Evolutionary conservation across 2,797 vertebrate genomes (phyloP), one percentile per base, ranked within the genome.

Genomic region (Lepilemur ruficaudatus): DNA sequence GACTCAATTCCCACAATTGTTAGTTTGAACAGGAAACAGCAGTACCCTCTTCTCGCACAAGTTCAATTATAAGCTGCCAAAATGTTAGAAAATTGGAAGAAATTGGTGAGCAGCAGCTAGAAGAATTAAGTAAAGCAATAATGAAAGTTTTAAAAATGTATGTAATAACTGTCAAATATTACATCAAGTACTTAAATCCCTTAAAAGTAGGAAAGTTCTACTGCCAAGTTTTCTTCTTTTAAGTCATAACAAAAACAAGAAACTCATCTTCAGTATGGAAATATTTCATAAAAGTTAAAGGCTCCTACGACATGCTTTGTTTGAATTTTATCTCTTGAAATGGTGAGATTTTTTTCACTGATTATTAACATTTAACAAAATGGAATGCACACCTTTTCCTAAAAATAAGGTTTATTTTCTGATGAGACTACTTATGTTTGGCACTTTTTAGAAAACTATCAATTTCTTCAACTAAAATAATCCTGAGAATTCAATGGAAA

Each of bases 161-260:
- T 38, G 50, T 72, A 41, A 48, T 35, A 95, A 78, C 9, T 75
- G 10, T n/a, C 59, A 84, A 80, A 80, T 63, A 85, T 12, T 73
- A 32, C 10, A 76, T n/a, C 50, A 38, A 78, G 7, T 48, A 93
- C 17, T 15, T 23, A 86, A 73, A 88, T 50, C 38, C 61, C 61
- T 52, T 85, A 91, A 70, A 73, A 63, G 38, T 38, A 73, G 18
- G 8, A 55, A 75, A 91, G 23, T 85, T 91, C 30, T 81, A 95
- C 28, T 81, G 89, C 15, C 4, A 92, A 48, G 23, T 80, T 63
- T 67, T 78, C 43, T 89, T 87, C 85, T 90, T 87, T 83, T 69
- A 73, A 81, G 80, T 80, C 17, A 78, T 28, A 88, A 65, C 25
- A 67, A 89, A 94, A 95, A 80, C 38, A 65, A 97, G 48, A 93